A percentile compares a stretch with the other conserved stretches of the same genome.
Conservation (phyloP, 30 jellyfish, hydroid and myxozoan genomes). For the Mastigias papua region DNA sequence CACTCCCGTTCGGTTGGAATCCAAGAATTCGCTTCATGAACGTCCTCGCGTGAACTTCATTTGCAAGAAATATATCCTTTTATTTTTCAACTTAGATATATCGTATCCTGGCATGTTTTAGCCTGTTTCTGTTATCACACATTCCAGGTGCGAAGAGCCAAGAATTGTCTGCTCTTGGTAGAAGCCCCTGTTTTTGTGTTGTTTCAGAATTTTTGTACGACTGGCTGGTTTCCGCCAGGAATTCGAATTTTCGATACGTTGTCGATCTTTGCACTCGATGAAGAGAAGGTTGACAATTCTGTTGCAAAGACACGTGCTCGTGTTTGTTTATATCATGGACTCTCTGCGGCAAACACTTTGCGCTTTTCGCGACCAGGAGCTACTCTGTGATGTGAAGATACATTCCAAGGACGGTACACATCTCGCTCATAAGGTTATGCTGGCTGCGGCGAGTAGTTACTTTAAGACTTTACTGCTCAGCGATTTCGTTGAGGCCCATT, state of each 20-base stretch:
- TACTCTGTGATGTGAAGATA: slow-evolving; percentile 70
- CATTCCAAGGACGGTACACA: slow-evolving; percentile 43
- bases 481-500: slow-evolving; percentile 53
- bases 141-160: too few species aligned
- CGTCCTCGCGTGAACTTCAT: too few species aligned
- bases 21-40: too few species aligned
- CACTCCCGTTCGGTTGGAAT: too few species aligned
- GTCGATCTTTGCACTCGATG: background rate
- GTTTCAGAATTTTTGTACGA: background rate
- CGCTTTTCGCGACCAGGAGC: slow-evolving; percentile 39
- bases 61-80: too few species aligned
- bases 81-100: too few species aligned
- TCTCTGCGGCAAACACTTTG: slow-evolving; percentile 16
- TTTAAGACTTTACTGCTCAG: slow-evolving; percentile 64
- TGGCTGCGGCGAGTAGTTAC: slow-evolving; percentile 75
- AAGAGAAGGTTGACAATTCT: background rate
- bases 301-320: background rate
- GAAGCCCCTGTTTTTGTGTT: background rate
- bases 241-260: background rate
- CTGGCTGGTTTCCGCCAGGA: background rate
- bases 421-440: slow-evolving; percentile 70
- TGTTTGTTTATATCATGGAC: slow-evolving; percentile 43
- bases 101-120: too few species aligned
- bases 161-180: too few species aligned
- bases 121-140: too few species aligned